phyloP scores from a whole-genome alignment of 2,797 vertebrate genomes.

The Enteromius anoplus region DNA sequence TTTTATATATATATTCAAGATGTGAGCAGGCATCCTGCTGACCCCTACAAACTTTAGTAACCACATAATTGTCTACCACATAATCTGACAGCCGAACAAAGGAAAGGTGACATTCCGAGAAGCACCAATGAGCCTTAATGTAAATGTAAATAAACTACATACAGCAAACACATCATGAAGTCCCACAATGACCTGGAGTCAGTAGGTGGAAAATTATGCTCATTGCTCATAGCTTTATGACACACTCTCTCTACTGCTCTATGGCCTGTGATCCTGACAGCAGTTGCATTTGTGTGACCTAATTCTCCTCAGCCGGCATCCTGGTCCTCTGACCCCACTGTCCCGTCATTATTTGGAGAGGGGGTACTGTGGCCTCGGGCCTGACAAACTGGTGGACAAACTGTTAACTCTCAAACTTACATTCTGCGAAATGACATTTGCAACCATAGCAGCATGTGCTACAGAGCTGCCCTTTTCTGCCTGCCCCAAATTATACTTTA shows the following conservation, averaged over 20 bases:
- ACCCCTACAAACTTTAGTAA: not conserved
- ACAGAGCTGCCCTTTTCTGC: not conserved
- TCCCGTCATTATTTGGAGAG: slow-evolving; percentile 16
- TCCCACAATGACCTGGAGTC: slow-evolving; percentile 47
- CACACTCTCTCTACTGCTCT: slow-evolving; percentile 39
- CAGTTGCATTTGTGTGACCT: slow-evolving; percentile 59
- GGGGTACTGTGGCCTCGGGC: not conserved
- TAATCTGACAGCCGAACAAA: not conserved
- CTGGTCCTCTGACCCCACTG: slow-evolving; percentile 20
- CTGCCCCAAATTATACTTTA: not conserved
- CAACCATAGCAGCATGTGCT: slow-evolving; percentile 1
- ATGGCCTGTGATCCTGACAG: slow-evolving; percentile 16
- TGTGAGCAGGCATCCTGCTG: not conserved
- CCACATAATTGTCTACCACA: not conserved
- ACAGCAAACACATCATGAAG: not conserved
- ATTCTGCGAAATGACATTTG: slow-evolving; percentile 8
- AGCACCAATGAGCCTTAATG: slow-evolving; percentile 5
- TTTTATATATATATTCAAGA: too few relatives aligned
- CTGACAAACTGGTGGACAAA: not conserved
- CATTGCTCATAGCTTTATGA: slow-evolving; percentile 48
- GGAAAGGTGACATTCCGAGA: not conserved
- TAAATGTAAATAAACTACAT: not conserved
- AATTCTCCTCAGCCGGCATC: slow-evolving; percentile 47
- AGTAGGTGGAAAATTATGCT: slow-evolving; percentile 40
- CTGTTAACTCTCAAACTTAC: not conserved